phyloP scores from a whole-genome alignment of 2,113 vertebrate genomes.

The Psilopsiagon aymara region DNA sequence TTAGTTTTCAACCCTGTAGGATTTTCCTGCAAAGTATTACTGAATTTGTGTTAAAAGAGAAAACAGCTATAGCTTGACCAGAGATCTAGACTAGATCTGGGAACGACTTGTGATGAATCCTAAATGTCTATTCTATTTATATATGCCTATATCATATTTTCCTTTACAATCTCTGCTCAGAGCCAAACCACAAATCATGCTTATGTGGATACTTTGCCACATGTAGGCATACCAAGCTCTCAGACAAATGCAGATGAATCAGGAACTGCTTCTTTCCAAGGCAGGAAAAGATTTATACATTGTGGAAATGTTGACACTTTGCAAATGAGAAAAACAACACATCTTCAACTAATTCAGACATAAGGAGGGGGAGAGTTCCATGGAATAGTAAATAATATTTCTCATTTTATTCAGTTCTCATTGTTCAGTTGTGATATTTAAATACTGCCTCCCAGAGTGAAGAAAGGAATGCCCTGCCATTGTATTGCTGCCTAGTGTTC shows the following conservation, averaged over 20 bases:
- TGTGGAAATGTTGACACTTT: not conserved
- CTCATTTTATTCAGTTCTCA: not conserved
- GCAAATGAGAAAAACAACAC: not conserved
- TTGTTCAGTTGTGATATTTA: not conserved
- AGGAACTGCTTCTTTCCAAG: not conserved
- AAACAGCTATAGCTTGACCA: not conserved
- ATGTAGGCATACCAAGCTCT: not conserved
- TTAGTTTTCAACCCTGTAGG: not conserved
- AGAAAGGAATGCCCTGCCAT: not conserved
- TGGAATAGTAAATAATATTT: not conserved
- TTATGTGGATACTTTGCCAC: not conserved
- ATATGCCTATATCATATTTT: not conserved
- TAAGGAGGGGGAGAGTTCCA: not conserved
- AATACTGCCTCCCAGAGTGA: not conserved
- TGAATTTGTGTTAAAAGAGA: not conserved
- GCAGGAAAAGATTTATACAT: not conserved
- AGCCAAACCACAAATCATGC: not conserved
- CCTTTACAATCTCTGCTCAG: not conserved
- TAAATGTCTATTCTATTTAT: conserved; percentile 1
- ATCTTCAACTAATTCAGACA: not conserved
- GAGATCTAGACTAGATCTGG: not conserved
- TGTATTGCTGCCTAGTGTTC: not conserved
- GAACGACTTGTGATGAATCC: not conserved
- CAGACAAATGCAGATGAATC: not conserved
- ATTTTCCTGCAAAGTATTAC: not conserved